Percentiles rank a stretch among this genome's conserved stretches.
Evolutionary conservation across 2,797 vertebrate genomes (phyloP).

Genomic region (Eleutherodactylus coqui): DNA sequence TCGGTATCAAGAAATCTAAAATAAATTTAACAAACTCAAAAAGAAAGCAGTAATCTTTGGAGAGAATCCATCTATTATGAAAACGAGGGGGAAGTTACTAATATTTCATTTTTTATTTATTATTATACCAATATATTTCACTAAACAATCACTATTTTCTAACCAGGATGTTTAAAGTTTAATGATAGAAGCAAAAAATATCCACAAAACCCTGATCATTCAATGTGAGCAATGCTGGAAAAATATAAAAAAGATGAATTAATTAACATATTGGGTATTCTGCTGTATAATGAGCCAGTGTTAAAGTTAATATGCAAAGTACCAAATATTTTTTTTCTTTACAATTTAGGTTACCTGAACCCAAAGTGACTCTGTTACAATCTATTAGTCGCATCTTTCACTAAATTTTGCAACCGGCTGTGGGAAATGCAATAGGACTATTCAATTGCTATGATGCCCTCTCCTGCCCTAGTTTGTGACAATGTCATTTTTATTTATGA

Average conservation of each 20-base stretch:
- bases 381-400: not conserved
- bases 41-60: constrained; percentile 22
- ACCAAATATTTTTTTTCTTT: not conserved
- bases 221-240: not conserved
- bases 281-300: not conserved
- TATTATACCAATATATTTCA: constrained; percentile 13
- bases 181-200: not conserved
- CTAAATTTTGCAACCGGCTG: not conserved
- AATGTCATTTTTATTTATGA: not conserved
- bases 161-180: not conserved
- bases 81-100: not conserved
- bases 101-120: constrained; percentile 1
- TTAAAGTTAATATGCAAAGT: not conserved
- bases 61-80: constrained; percentile 6
- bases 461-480: not conserved
- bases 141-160: not conserved
- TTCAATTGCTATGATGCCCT: not conserved
- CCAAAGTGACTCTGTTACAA: not conserved
- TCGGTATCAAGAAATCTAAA: not conserved
- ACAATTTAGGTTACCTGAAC: not conserved
- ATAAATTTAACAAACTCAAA: not conserved
- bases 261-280: not conserved
- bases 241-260: not conserved
- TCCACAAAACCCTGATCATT: not conserved
- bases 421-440: not conserved